These are phyloP conservation scores for Phytoseiulus persimilis DNA, from an alignment of 2,888 invertebrate species.

Conservation along the genomic window DNA sequence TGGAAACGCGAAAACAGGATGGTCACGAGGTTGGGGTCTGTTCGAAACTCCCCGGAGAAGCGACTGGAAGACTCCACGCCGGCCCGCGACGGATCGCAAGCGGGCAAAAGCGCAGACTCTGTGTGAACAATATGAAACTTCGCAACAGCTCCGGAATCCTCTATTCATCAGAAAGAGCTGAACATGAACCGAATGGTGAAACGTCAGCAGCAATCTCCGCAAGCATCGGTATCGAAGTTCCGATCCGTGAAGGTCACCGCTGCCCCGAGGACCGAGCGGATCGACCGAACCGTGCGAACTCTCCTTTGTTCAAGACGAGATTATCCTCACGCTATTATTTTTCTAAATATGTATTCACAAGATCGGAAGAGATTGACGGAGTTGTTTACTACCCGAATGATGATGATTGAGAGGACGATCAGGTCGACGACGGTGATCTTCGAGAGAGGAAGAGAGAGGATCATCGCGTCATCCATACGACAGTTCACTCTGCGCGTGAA, in stretches of 20 bases:
- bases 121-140: background rate
- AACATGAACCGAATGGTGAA: background rate
- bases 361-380: constrained; percentile 42
- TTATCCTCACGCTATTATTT: constrained; percentile 48
- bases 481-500: background rate
- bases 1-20: constrained; percentile 39
- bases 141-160: background rate
- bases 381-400: constrained; percentile 46
- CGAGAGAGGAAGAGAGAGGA: constrained; percentile 32
- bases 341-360: background rate
- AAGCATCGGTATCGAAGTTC: background rate
- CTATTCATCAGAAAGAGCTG: background rate
- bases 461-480: background rate
- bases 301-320: constrained; percentile 46
- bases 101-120: background rate
- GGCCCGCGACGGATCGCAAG: background rate
- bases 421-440: constrained; percentile 43
- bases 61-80: too few species aligned
- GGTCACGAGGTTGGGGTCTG: background rate
- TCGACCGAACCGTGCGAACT: background rate
- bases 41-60: background rate
- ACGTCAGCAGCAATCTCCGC: background rate
- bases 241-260: background rate
- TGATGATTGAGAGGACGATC: constrained; percentile 45
- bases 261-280: background rate